Evolutionary conservation across 37 sponge, comb jelly and placozoan species (phyloP).

Genomic region (Beroe forskalii): DNA sequence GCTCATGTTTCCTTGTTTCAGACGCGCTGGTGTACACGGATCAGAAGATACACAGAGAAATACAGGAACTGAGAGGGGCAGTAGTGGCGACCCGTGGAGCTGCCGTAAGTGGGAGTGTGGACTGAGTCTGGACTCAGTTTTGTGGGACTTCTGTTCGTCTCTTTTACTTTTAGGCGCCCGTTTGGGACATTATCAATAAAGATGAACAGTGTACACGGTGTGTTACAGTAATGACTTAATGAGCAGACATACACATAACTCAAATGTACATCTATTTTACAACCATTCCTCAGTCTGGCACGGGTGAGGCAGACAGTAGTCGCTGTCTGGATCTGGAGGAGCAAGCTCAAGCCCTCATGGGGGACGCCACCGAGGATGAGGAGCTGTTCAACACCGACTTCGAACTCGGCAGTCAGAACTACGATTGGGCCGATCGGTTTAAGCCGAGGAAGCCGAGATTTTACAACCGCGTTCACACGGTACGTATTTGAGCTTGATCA

Average conservation of each 20-base stretch:
- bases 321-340: conserved; percentile 28
- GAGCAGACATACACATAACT: too few species aligned
- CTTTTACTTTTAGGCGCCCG: too few species aligned
- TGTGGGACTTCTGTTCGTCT: not conserved
- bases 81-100: not conserved
- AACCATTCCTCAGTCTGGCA: not conserved
- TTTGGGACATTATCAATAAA: too few species aligned
- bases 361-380: conserved; percentile 73
- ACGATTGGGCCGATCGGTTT: conserved; percentile 93
- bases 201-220: too few species aligned
- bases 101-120: too few species aligned
- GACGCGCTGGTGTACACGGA: conserved; percentile 50
- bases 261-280: too few species aligned
- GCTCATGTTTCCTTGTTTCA: too few species aligned
- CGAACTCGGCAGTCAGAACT: conserved; percentile 69
- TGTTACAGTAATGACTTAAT: too few species aligned
- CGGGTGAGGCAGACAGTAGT: not conserved
- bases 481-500: too few species aligned
- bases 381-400: conserved; percentile 87
- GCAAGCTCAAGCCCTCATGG: conserved; percentile 43
- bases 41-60: not conserved
- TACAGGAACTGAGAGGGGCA: not conserved
- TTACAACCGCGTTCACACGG: conserved; percentile 98
- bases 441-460: conserved; percentile 95
- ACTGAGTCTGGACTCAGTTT: too few species aligned